Base-by-base conservation (phyloP, 1,140 invertebrate genomes). In the Maniola jurtina region DNA sequence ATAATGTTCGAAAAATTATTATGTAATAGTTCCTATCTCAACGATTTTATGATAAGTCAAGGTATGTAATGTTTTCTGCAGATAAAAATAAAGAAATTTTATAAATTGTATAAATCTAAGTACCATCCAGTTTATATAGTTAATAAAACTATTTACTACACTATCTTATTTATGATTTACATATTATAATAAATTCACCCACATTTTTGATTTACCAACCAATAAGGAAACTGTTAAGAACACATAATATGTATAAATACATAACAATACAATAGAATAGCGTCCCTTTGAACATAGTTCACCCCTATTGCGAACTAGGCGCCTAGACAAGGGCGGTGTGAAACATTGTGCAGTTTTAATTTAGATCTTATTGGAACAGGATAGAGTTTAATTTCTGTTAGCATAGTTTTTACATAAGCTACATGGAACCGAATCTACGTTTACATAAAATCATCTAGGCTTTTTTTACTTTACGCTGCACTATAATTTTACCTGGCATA, bases 281-380 rank as follows among this genome's bases (percentile, higher is more conserved):
- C 71, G 58, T 58, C 57, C 57, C 58, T 61, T 71, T 72, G 60
- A 64, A 59, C 72, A 73, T 76, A 76, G 74, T 60, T 64, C 59
- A 70, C 70, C 76, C 73, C 72, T 69, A 69, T 72, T 73, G 62
- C 16, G 70, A 54, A 58, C 68, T 76, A 78, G 66, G 50, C 58
- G 56, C 62, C 70, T 78, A 76, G 76, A 76, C 68, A 71, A 73
- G 56, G 56, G 61, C 34, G 48, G 15, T 13, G 15, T n/a, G 7
- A 61, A 40, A 6, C 11, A 47, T 10, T 25, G 38, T 52, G n/a
- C 14, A 38, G 34, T 54, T 25, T 52, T 36, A 38, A 8, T 35
- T 35, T 52, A 52, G 9, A 52, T 16, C 14, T 1, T 25, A 15
- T 25, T 6, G 4, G 16, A 25, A 16, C 7, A 16, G 16, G 8